Evolutionary conservation across 2,797 vertebrate genomes (phyloP).

Genomic region (Podargus strigoides): DNA sequence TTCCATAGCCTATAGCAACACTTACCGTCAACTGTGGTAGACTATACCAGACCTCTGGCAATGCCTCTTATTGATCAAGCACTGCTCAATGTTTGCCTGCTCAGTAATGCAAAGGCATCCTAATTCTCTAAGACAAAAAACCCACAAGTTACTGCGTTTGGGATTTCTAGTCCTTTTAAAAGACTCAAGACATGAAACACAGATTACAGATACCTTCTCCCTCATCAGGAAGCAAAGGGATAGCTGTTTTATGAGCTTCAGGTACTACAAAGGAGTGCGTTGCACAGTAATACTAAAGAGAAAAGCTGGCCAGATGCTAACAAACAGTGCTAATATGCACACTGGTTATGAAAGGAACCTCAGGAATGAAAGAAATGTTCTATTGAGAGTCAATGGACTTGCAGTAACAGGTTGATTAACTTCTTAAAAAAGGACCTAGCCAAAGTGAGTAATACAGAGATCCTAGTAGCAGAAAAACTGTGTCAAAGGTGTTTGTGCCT

Average conservation of each 20-base stretch:
- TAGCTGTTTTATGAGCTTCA: neutral
- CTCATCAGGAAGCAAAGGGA: neutral
- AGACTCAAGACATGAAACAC: neutral
- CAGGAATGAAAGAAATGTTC: neutral
- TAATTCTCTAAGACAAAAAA: constrained; percentile 53
- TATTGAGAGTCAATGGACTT: neutral
- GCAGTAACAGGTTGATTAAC: neutral
- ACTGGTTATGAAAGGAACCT: neutral
- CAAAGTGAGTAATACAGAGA: neutral
- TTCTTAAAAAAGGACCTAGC: neutral
- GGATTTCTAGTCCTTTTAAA: constrained; percentile 43
- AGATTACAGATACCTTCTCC: neutral
- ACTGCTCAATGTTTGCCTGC: constrained; percentile 36
- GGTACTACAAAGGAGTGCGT: neutral
- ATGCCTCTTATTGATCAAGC: constrained; percentile 61
- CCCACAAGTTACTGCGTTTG: neutral
- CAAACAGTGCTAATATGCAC: neutral
- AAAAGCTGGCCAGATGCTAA: neutral
- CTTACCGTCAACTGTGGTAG: constrained; percentile 46
- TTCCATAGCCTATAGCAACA: constrained; percentile 62
- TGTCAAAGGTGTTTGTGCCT: neutral
- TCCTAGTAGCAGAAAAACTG: neutral
- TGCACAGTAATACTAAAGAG: neutral
- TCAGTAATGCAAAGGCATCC: constrained; percentile 53
- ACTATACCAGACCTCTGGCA: constrained; percentile 52